Base-by-base conservation (phyloP, 2,888 invertebrate genomes). In the Terebella lapidaria region DNA sequence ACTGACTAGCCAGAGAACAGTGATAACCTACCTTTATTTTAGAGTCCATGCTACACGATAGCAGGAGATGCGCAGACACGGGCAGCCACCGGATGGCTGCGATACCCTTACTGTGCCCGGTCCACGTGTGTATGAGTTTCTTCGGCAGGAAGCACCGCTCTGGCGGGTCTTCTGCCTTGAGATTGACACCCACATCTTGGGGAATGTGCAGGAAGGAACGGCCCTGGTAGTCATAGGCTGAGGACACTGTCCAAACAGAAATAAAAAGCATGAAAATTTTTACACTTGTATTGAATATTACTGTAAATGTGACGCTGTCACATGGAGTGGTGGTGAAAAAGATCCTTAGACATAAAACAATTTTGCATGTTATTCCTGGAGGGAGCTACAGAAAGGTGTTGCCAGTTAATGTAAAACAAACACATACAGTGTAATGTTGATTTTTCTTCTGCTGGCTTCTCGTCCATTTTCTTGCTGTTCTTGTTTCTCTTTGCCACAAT, bases 21-120 rank as follows among this genome's bases (percentile, higher is more conserved):
- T n/a, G n/a, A n/a, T n/a, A n/a, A 35, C 10, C 5, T 77, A 90
- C 89, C 85, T 99, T 97, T 57, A 97, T 91, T 68, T 94, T 87
- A 70, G 90, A 89, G 81, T 99, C 99, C 96, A 99, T 95, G 69
- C 95, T 91, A 56, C 91, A 92, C 0, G 97, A 96, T 1, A 99
- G 84, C 72, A 99, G 84, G 61, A 99, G 86, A 82, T 99, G 99
- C 0, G 94, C 97, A 0, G 94, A 91, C 67, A 85, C 84, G 0
- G 99, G 99, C 74, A 95, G 91, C 92, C 95, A 96, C 60, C 93
- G 87, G 65, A 94, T 92, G 0, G 92, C 90, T 0, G 96, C 90
- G 72, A 99, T 89, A 53, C 95, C 95, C 81, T 97, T 97, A 25
- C 91, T 91, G 83, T 99, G 99, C 0, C 97, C 97, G 67, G 90